Percentiles rank a stretch among this genome's conserved stretches.
Conservation (phyloP, 2,888 invertebrate genomes). For the Ptycholaimellus sp. region DNA sequence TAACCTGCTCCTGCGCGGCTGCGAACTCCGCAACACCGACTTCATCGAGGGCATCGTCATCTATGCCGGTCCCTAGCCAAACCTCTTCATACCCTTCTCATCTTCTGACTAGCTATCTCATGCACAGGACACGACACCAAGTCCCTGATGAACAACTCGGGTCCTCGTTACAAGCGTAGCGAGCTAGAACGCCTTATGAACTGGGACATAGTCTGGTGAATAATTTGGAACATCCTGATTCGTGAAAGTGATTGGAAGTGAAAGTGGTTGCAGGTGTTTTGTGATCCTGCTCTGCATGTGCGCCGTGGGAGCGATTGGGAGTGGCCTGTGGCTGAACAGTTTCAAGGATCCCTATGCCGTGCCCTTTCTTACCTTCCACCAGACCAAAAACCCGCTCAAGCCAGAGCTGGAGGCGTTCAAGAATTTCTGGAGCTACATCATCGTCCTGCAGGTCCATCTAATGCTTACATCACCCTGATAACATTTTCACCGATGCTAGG, state of each 20-base stretch:
- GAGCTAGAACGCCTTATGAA: slow-evolving; percentile 75
- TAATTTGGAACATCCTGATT: slow-evolving; percentile 60
- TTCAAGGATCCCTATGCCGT: slow-evolving; percentile 8
- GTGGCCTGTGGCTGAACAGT: slow-evolving; percentile 9
- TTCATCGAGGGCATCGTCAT: slow-evolving; percentile 84
- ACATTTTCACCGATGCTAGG: not conserved
- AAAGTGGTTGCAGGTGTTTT: too few species aligned
- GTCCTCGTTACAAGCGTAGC: slow-evolving; percentile 66
- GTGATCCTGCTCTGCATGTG: slow-evolving; percentile 65
- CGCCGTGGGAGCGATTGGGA: slow-evolving; percentile 57
- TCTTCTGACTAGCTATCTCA: slow-evolving; percentile 1
- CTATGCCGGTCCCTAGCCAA: slow-evolving; percentile 46
- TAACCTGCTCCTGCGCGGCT: slow-evolving; percentile 70
- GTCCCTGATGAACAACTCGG: slow-evolving; percentile 86
- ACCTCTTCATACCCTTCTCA: not conserved
- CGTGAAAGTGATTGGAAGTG: too few species aligned
- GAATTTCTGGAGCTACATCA: slow-evolving; percentile 81
- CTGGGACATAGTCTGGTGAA: slow-evolving; percentile 18
- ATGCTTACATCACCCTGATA: not conserved
- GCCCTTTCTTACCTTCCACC: slow-evolving; percentile 9
- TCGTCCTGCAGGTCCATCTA: slow-evolving; percentile 55
- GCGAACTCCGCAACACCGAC: slow-evolving; percentile 80
- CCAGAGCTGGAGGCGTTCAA: slow-evolving; percentile 44
- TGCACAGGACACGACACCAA: slow-evolving; percentile 68
- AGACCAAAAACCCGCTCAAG: not conserved